phyloP scores from a whole-genome alignment of 2,113 vertebrate species.

The Sceloporus undulatus region DNA sequence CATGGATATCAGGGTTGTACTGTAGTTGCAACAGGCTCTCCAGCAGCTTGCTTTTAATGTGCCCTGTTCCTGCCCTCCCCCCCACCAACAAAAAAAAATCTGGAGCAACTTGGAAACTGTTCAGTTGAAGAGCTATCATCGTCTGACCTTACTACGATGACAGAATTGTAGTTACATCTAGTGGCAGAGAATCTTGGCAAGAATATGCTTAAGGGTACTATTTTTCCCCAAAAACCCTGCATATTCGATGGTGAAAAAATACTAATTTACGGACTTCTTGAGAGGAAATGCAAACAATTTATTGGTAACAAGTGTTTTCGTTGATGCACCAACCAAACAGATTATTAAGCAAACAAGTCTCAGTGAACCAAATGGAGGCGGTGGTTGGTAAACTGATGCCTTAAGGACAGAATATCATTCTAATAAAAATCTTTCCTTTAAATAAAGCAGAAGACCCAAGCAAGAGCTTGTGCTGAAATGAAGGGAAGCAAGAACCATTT shows the following conservation, averaged over 20 bases:
- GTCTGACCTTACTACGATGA: no score
- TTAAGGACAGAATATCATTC: conserved; percentile 1
- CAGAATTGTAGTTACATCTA: no score
- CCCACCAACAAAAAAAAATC: no score
- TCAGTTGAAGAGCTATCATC: no score
- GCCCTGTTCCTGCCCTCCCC: no score
- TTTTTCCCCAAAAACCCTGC: background rate
- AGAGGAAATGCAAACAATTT: conserved; percentile 37
- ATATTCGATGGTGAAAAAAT: background rate
- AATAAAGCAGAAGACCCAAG: conserved; percentile 28
- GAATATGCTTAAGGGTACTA: no score
- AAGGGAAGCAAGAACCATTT: background rate
- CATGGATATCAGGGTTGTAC: no score
- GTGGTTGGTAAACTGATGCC: background rate
- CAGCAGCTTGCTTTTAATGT: no score
- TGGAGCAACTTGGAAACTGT: no score
- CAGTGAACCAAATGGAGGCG: background rate
- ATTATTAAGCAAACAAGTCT: background rate
- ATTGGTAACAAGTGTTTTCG: conserved; percentile 30
- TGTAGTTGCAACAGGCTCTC: no score
- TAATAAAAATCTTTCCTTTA: conserved; percentile 25
- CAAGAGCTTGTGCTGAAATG: background rate
- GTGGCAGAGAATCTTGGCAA: no score
- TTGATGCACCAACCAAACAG: conserved; percentile 43
- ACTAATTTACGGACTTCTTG: background rate